These are phyloP conservation scores for Venustaconcha ellipsiformis DNA, from an alignment of 1,140 invertebrate species.

Conservation along the genomic window DNA sequence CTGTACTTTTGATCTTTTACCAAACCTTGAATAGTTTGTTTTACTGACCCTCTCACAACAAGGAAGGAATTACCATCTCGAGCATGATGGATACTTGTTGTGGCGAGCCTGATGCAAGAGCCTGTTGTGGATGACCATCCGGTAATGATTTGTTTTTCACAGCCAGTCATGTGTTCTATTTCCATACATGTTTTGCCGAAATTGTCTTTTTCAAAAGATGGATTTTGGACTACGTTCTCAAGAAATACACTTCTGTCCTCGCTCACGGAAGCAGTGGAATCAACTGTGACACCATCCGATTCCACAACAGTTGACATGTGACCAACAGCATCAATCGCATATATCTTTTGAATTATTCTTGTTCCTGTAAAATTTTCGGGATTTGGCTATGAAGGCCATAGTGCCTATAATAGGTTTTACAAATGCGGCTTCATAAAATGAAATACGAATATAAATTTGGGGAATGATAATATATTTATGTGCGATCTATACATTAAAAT, in stretches of 20 bases:
- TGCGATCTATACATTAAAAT: too few species aligned
- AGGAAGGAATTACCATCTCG: conserved; percentile 3
- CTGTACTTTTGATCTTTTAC: neutral
- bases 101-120: too few species aligned
- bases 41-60: neutral
- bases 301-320: conserved; percentile 2
- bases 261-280: conserved; percentile 19
- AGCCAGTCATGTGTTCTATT: neutral
- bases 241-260: conserved; percentile 2
- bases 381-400: too few species aligned
- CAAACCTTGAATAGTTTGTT: neutral
- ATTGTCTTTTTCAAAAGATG: neutral
- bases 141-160: neutral
- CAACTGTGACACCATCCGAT: conserved; percentile 39
- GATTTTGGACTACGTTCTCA: conserved; percentile 21
- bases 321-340: neutral
- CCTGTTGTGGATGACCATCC: neutral
- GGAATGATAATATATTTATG: too few species aligned
- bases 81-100: too few species aligned
- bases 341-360: neutral
- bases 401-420: too few species aligned
- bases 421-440: too few species aligned
- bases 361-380: neutral
- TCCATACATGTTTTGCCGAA: neutral
- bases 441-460: too few species aligned